Evolutionary conservation across 2,888 invertebrate genomes (phyloP).

Genomic region (Heliconius charithonia): DNA sequence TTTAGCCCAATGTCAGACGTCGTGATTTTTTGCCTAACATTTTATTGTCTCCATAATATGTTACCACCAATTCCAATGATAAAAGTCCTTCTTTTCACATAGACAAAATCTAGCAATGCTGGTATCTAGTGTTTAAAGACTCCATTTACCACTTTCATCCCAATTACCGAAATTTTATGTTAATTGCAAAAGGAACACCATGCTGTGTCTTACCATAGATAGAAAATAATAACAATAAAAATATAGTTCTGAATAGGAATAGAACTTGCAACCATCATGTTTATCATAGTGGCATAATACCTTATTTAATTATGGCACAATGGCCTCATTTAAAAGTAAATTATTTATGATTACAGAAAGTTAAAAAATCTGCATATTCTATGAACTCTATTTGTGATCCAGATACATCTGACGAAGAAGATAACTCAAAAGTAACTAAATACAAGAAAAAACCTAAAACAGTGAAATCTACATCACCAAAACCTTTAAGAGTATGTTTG

Average conservation of each 20-base stretch:
- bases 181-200: background rate
- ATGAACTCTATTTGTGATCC: conserved; percentile 81
- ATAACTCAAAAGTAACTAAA: conserved; percentile 38
- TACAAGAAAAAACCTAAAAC: conserved; percentile 41
- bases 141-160: background rate
- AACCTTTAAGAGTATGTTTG: conserved; percentile 62
- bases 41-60: too few relatives aligned
- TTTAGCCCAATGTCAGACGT: background rate
- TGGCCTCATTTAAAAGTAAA: background rate
- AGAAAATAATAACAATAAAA: background rate
- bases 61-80: too few relatives aligned
- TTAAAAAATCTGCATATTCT: conserved; percentile 57
- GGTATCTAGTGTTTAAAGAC: too few relatives aligned
- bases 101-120: too few relatives aligned
- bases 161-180: background rate
- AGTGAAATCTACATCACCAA: conserved; percentile 57
- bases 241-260: background rate
- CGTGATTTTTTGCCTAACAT: too few relatives aligned
- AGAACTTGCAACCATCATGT: background rate
- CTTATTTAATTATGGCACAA: background rate
- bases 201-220: background rate
- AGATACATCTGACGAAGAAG: conserved; percentile 81
- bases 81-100: too few relatives aligned
- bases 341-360: conserved; percentile 59
- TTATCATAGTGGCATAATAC: background rate